Base-by-base conservation (phyloP, 1,140 invertebrate genomes). In the Linepithema humile region DNA sequence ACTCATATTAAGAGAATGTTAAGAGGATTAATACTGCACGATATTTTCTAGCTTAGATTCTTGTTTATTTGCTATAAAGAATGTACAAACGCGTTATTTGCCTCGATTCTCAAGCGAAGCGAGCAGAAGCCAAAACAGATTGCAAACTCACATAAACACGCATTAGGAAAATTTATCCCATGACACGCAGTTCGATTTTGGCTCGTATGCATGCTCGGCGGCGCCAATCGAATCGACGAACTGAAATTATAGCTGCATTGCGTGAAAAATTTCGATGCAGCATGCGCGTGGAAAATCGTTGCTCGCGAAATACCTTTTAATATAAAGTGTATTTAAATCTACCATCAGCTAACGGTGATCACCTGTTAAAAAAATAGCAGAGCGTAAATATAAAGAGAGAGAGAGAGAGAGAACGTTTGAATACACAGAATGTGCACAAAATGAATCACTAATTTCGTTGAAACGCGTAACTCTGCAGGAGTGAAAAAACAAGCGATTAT, bases 201-300 rank as follows among this genome's bases (percentile, higher is more conserved):
- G 26, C 17, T 75, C 9, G 6, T 60, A 43, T 32, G 57, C 9
- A 26, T 35, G 9, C 10, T 62, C 5, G 29, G 9, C 9, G 17
- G 20, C 10, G 5, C 17, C 55, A 62, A 48, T 29, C 15, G 32
- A 9, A 60, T 75, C 9, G 12, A 62, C 43, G 26, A n/a, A 20
- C 20, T 45, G 32, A 43, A 45, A 60, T 60, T 60, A 45, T 29
- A 75, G 40, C 29, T 45, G 26, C 38, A 48, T 48, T 35, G 35
- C 26, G 12, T 32, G 40, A 62, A 75, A 45, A 48, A 75, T 74
- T 74, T 3, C 43, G n/a, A 32, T 48, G n/a, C 23, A 20, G 45
- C 43, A n/a, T 17, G 35, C 15, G 7, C 17, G n/a, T 15, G 12
- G 35, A 48, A 40, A 62, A 32, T 45, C 17, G n/a, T 75, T 48